Percentiles rank a stretch among this genome's conserved stretches.
Conservation (phyloP, 1,140 invertebrate species). For the Adelges cooleyi region DNA sequence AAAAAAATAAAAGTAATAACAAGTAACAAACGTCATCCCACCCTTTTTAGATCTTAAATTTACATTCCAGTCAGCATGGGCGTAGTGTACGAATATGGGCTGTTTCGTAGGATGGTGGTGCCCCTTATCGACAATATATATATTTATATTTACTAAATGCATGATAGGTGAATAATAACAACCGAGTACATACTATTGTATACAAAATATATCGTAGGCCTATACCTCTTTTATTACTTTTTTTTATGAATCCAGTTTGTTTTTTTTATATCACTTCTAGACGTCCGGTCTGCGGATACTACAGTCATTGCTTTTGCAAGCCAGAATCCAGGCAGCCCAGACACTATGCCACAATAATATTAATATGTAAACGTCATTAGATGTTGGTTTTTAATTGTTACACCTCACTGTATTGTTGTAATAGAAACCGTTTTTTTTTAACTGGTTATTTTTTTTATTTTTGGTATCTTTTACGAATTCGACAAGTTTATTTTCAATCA, state of each 20-base stretch:
- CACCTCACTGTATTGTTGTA: no score
- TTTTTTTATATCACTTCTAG: neutral
- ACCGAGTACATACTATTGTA: no score
- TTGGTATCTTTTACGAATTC: no score
- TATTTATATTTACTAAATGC: neutral
- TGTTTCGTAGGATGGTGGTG: conserved; percentile 21
- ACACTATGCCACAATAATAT: neutral
- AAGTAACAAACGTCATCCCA: neutral
- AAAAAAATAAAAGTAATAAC: neutral
- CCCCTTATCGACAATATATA: neutral
- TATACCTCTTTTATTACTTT: neutral
- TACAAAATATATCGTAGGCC: neutral
- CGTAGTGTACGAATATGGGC: conserved; percentile 15
- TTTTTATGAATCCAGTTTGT: neutral
- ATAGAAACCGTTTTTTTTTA: no score
- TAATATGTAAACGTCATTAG: no score
- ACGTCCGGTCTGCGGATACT: neutral
- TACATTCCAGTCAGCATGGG: conserved; percentile 22
- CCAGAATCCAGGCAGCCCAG: neutral
- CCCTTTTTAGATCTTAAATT: conserved; percentile 1
- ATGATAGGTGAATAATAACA: neutral
- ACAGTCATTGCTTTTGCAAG: neutral
- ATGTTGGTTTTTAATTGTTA: no score
- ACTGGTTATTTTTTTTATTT: no score
- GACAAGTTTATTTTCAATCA: no score